These are phyloP conservation scores for Amblyraja radiata DNA, from an alignment of 2,797 vertebrate species.

Conservation along the genomic window DNA sequence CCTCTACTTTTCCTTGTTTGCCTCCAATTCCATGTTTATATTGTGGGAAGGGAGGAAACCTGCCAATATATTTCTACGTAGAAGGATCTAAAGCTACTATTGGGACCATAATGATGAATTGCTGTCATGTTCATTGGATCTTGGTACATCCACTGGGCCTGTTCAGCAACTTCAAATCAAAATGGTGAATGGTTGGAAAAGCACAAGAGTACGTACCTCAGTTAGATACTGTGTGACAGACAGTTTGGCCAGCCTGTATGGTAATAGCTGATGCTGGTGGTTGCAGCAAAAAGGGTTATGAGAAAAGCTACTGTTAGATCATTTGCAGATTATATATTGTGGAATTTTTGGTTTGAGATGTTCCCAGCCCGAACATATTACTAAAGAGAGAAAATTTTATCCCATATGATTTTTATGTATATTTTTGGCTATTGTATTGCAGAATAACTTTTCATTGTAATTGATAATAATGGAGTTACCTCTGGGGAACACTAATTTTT, in stretches of 20 bases:
- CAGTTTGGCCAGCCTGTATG: not conserved
- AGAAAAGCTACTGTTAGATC: not conserved
- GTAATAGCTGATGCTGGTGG: not conserved
- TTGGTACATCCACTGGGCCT: conserved; percentile 30
- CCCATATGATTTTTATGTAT: conserved; percentile 27
- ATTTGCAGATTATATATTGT: not conserved
- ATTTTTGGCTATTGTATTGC: conserved; percentile 30
- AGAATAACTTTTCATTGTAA: conserved; percentile 32
- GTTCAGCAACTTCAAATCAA: conserved; percentile 32
- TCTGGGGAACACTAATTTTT: conserved; percentile 37
- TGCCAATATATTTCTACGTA: conserved; percentile 54
- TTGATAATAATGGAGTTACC: not conserved
- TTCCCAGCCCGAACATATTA: not conserved
- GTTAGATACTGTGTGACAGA: not conserved
- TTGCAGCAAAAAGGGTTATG: not conserved
- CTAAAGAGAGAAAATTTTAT: conserved; percentile 13
- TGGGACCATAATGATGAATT: conserved; percentile 46
- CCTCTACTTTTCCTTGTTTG: conserved; percentile 52
- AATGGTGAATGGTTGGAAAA: conserved; percentile 35
- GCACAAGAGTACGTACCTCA: conserved; percentile 24
- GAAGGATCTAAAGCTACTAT: conserved; percentile 43
- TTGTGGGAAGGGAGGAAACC: conserved; percentile 46
- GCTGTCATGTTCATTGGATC: conserved; percentile 35
- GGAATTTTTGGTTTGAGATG: conserved; percentile 8
- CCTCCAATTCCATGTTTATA: conserved; percentile 51